Percentiles rank a stretch among this genome's conserved stretches.
phyloP scores from a whole-genome alignment of 2,888 invertebrate species.

The Eudasyphora cyanicolor region DNA sequence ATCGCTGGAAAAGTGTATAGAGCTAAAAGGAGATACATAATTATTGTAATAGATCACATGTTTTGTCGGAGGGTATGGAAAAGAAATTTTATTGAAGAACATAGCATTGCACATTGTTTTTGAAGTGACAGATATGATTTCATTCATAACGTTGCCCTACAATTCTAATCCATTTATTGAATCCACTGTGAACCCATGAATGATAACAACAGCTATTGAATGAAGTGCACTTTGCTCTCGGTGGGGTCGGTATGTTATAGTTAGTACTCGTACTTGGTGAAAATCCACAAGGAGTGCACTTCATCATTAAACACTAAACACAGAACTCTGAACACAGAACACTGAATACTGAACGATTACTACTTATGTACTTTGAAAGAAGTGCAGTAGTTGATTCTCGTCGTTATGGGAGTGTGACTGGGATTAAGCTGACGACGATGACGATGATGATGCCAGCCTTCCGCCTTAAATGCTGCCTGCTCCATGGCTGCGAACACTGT shows the following conservation, averaged over 20 bases:
- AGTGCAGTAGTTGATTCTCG: neutral
- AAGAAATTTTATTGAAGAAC: too few species aligned
- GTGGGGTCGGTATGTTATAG: neutral
- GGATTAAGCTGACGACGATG: neutral
- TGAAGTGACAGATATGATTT: too few species aligned
- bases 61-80: too few species aligned
- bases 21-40: too few species aligned
- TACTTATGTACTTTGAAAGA: neutral
- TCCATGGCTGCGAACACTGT: neutral
- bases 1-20: too few species aligned
- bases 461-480: neutral
- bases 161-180: too few species aligned
- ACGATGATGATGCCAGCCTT: neutral
- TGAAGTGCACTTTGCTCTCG: neutral
- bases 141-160: too few species aligned
- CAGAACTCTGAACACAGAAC: too few species aligned
- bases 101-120: too few species aligned
- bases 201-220: slow-evolving; percentile 38
- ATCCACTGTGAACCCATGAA: neutral
- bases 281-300: slow-evolving; percentile 36
- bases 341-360: too few species aligned
- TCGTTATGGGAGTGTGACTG: neutral
- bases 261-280: too few species aligned
- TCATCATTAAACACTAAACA: slow-evolving; percentile 34
- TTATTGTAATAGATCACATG: too few species aligned